These are phyloP conservation scores for Psophia crepitans DNA, from an alignment of 2,113 vertebrate genomes.

Conservation along the genomic window DNA sequence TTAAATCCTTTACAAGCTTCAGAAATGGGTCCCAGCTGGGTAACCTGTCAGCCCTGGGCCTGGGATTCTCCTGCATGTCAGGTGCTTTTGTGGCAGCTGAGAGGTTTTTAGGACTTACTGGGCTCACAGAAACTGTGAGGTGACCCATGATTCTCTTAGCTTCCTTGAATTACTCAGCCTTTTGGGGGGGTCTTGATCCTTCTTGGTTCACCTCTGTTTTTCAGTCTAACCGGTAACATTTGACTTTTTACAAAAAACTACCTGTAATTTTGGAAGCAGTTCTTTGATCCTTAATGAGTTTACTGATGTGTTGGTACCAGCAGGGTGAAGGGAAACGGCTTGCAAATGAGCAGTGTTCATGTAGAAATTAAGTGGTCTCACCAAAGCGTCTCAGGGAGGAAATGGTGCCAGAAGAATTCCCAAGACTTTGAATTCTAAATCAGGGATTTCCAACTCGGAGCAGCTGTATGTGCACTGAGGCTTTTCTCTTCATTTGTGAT, in stretches of 20 bases:
- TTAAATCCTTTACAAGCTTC: background rate
- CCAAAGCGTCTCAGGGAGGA: background rate
- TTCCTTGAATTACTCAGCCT: background rate
- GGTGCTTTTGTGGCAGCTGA: background rate
- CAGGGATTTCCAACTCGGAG: background rate
- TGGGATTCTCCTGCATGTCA: background rate
- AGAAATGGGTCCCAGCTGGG: background rate
- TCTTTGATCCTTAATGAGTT: background rate
- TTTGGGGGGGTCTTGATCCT: background rate
- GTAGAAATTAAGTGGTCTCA: background rate
- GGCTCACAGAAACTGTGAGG: background rate
- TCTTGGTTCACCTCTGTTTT: background rate
- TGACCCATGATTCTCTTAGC: background rate
- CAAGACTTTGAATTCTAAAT: background rate
- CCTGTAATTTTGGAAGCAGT: background rate
- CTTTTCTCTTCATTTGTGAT: conserved; percentile 40
- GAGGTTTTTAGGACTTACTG: background rate
- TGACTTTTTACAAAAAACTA: background rate
- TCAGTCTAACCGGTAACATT: background rate
- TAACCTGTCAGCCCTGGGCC: background rate
- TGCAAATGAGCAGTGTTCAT: background rate
- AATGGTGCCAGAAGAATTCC: background rate
- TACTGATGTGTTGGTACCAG: background rate
- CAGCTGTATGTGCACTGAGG: background rate
- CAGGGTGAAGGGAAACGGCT: background rate